Percentiles rank a stretch among this genome's conserved stretches.
Conservation (phyloP, 2,888 invertebrate species). For the Escarpia spicata region DNA sequence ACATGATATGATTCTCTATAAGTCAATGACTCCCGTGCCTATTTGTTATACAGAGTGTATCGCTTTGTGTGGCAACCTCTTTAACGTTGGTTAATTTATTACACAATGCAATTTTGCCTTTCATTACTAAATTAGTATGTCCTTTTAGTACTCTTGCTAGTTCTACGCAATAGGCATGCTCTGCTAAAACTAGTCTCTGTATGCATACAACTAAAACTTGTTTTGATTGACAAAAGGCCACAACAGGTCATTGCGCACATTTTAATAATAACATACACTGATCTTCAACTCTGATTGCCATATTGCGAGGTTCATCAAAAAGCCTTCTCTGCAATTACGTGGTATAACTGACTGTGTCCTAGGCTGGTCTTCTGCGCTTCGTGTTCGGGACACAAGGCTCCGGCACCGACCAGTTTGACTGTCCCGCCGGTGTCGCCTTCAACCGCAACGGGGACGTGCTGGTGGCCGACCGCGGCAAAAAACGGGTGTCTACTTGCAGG, state of each 20-base stretch:
- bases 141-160: too few species aligned
- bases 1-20: too few species aligned
- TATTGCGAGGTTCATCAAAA: constrained; percentile 19
- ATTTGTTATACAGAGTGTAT: too few species aligned
- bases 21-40: too few species aligned
- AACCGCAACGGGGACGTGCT: constrained; percentile 57
- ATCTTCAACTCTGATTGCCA: constrained; percentile 41
- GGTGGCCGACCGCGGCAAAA: constrained; percentile 59
- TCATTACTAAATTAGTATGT: too few species aligned
- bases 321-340: neutral
- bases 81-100: too few species aligned
- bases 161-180: too few species aligned
- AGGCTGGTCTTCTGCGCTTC: constrained; percentile 43
- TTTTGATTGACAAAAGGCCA: too few species aligned
- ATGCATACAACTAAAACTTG: too few species aligned
- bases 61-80: too few species aligned
- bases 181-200: too few species aligned
- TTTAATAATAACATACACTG: neutral
- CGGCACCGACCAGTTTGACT: constrained; percentile 52
- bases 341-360: neutral
- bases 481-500: constrained; percentile 42
- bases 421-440: constrained; percentile 55
- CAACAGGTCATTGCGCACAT: neutral
- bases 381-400: constrained; percentile 52
- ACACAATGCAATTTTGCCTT: too few species aligned